phyloP scores from a whole-genome alignment of 2,113 vertebrate species.

The Sclerurus mexicanus region DNA sequence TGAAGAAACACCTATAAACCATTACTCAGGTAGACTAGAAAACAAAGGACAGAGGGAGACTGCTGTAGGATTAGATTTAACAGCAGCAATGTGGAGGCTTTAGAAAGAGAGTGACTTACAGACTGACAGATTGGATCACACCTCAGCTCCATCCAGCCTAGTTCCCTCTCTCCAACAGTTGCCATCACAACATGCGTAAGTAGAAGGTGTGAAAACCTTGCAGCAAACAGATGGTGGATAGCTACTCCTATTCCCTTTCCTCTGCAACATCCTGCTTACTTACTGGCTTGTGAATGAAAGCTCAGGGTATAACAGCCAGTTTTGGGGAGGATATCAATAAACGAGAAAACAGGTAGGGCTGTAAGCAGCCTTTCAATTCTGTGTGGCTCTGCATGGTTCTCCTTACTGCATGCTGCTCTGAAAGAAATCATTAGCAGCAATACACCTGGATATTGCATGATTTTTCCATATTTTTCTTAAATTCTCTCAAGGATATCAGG shows the following conservation, averaged over 20 bases:
- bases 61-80: not conserved
- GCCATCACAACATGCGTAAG: not conserved
- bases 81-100: not conserved
- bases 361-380: not conserved
- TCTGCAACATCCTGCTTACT: not conserved
- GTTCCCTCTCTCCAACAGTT: slow-evolving; percentile 1
- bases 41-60: not conserved
- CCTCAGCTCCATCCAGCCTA: slow-evolving; percentile 1
- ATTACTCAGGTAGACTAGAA: not conserved
- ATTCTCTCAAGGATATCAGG: not conserved
- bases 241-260: not conserved
- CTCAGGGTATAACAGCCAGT: not conserved
- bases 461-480: not conserved
- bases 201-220: slow-evolving; percentile 42
- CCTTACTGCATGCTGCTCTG: not conserved
- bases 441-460: not conserved
- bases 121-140: slow-evolving; percentile 42
- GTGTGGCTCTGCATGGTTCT: not conserved
- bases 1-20: not conserved
- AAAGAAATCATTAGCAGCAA: not conserved
- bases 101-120: not conserved
- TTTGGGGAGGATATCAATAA: not conserved
- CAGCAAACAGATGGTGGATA: slow-evolving; percentile 46
- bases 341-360: not conserved
- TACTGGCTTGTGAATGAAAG: not conserved